Evolutionary conservation across 2,888 invertebrate genomes (phyloP), one percentile per base, ranked within the genome.

Genomic region (Ditula angustiorana): DNA sequence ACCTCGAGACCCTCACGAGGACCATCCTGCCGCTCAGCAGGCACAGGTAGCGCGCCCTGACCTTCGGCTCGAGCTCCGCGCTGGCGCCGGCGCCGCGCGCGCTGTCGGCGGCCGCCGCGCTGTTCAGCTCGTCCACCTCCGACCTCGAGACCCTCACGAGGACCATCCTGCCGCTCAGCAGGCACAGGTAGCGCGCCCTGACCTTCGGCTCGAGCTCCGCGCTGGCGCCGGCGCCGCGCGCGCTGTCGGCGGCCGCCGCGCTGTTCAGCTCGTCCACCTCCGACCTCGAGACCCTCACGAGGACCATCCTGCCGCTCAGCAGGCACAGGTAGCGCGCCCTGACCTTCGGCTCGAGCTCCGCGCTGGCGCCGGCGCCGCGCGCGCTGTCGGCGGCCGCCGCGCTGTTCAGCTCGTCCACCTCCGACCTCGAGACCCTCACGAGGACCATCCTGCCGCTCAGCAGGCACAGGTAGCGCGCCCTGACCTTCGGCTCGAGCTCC

Each of bases 1-100:
- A 90, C 68, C 74, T 91, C 24, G 86, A 87, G 78, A 80, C 81
- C 37, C 80, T 89, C 33, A 83, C 85, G 71, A 71, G 87, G 62
- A 84, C 21, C 21, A 30, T 61, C 5, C 44, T 33, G n/a, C 28
- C 62, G n/a, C 52, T 52, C 33, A 52, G 50, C 50, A 50, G 50
- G 28, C 49, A 49, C 49, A 49, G 49, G 47, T 52, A n/a, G n/a
- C n/a, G n/a, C n/a, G n/a, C n/a, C n/a, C n/a, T n/a, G n/a, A n/a
- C n/a, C n/a, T n/a, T n/a, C n/a, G n/a, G n/a, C 13, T 70, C 68
- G 44, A 66, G 70, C 56, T 70, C 71, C 69, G 75, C 74, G 60
- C 41, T 24, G 19, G 26, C 44, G 4, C 47, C 30, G 8, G 44
- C 33, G 21, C 58, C 44, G n/a, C n/a, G n/a, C 37, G 47, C 16